These are phyloP conservation scores for Cirrhinus molitorella DNA, from an alignment of 2,797 vertebrate genomes.

Conservation along the genomic window DNA sequence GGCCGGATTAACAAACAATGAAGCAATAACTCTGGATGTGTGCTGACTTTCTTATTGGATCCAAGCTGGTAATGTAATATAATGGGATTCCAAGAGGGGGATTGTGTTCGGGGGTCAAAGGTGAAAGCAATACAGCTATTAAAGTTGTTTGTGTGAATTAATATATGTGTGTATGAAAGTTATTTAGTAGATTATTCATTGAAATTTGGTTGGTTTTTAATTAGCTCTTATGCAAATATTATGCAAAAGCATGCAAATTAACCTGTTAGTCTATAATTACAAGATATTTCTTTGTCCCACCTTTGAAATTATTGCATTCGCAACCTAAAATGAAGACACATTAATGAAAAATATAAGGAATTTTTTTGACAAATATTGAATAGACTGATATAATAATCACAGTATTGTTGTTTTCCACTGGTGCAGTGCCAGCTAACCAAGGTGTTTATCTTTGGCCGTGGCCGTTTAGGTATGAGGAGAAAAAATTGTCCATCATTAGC, in stretches of 20 bases:
- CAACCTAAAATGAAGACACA: not conserved
- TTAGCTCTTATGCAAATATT: not conserved
- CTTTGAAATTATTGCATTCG: not conserved
- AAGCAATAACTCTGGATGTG: slow-evolving; percentile 15
- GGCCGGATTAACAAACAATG: slow-evolving; percentile 54
- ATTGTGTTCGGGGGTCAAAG: slow-evolving; percentile 9
- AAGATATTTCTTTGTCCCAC: not conserved
- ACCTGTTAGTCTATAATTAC: not conserved
- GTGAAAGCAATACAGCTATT: not conserved
- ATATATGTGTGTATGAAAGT: not conserved
- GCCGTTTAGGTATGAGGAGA: not conserved
- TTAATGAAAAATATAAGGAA: not conserved
- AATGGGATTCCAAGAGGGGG: not conserved
- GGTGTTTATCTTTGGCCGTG: slow-evolving; percentile 21
- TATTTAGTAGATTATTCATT: not conserved
- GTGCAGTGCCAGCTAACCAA: slow-evolving; percentile 12
- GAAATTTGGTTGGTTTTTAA: not conserved
- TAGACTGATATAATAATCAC: no score
- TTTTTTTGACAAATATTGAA: not conserved
- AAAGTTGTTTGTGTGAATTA: not conserved
- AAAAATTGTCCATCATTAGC: slow-evolving; percentile 17
- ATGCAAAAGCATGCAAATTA: not conserved
- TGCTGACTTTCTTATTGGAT: slow-evolving; percentile 17
- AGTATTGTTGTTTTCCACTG: not conserved
- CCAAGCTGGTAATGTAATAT: slow-evolving; percentile 58